phyloP scores from a whole-genome alignment of 2,113 vertebrate genomes.

The Sinosuthora webbiana region DNA sequence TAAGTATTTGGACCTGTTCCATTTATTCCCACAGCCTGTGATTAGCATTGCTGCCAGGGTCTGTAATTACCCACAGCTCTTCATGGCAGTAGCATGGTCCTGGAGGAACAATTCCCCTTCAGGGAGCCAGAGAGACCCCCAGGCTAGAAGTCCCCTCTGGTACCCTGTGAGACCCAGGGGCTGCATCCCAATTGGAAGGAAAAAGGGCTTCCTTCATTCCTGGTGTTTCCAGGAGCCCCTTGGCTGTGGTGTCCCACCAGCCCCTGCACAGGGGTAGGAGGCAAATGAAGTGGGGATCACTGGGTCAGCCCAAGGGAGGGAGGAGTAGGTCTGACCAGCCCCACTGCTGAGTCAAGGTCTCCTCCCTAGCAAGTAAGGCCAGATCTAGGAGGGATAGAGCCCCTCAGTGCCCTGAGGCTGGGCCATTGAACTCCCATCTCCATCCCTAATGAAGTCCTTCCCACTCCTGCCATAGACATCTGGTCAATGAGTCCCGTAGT shows the following conservation, averaged over 20 bases:
- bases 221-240: background rate
- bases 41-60: background rate
- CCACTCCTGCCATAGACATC: background rate
- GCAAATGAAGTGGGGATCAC: background rate
- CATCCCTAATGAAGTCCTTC: background rate
- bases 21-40: background rate
- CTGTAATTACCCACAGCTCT: background rate
- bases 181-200: background rate
- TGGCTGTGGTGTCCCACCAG: background rate
- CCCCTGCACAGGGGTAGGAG: background rate
- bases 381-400: background rate
- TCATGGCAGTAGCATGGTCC: background rate
- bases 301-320: background rate
- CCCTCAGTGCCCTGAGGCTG: background rate
- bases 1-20: fast-evolving
- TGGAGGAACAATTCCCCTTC: background rate
- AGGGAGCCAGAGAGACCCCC: background rate
- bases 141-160: background rate
- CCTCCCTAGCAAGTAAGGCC: fast-evolving
- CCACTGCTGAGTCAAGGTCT: background rate
- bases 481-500: background rate
- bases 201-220: background rate
- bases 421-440: background rate
- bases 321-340: background rate
- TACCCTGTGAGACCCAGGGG: background rate